Base-by-base conservation (phyloP, 2,888 invertebrate genomes). In the Dorcus hopei region DNA sequence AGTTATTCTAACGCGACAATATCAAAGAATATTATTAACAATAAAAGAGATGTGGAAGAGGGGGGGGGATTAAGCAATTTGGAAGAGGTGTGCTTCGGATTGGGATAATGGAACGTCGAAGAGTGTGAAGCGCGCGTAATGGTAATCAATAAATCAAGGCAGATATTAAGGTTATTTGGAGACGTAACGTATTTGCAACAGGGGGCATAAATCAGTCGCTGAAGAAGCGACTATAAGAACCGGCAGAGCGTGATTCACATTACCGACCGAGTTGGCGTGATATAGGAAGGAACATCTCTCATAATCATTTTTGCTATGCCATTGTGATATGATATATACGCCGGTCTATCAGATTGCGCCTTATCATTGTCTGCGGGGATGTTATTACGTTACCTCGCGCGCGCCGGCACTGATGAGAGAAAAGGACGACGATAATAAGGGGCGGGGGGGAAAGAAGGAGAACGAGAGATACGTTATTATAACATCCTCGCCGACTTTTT, bases 251-350 rank as follows among this genome's bases (percentile, higher is more conserved):
- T 74, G 75, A 75, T 75, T 74, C 73, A 74, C 75, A 74, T 74
- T 74, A 74, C 74, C 74, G 72, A 72, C 72, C 69, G 72, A 72
- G 72, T 67, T 68, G 68, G 70, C 70, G 72, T 70, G 70, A 72
- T 74, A 73, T 74, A 75, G 77, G 77, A 77, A 77, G 76, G 77
- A 77, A 77, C 77, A 75, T 76, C 74, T 73, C 75, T 71, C 74
- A 75, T 77, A 77, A 77, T 77, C 77, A 77, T 77, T 77, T 77
- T 77, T 76, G 77, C 74, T 72, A 72, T 72, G 76, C 75, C 74
- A 76, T 77, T 77, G 77, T 77, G 75, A 74, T 75, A 72, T 77
- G 77, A 77, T 77, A 75, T 77, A 77, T 76, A 64, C 59, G 51
- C 61, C 53, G 54, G 42, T 56, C 61, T 65, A 68, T 66, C 66